Evolutionary conservation across 2,113 vertebrate genomes (phyloP).

Genomic region (Lathamus discolor): DNA sequence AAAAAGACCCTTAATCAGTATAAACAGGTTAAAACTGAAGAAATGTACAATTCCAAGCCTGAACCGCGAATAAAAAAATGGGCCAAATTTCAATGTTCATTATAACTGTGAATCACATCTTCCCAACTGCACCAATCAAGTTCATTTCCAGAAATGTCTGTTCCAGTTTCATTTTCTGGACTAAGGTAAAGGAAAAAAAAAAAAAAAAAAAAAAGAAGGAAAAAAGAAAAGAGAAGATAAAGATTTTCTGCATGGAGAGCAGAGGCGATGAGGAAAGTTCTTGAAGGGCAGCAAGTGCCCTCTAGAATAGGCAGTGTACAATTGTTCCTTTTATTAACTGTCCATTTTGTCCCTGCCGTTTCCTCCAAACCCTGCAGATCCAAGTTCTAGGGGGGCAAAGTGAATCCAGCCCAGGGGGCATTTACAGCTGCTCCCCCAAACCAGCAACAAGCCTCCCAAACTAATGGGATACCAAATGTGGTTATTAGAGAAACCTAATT

Average conservation of each 20-base stretch:
- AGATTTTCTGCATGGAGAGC: conserved; percentile 41
- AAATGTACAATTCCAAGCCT: not conserved
- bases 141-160: conserved; percentile 71
- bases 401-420: not conserved
- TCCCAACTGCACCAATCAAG: conserved; percentile 59
- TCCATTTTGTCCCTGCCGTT: conserved; percentile 61
- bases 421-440: not conserved
- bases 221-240: conserved; percentile 23
- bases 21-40: not conserved
- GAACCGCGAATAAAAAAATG: not conserved
- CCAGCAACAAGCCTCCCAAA: not conserved
- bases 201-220: not conserved
- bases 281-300: conserved; percentile 70
- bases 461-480: not conserved
- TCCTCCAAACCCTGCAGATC: conserved; percentile 23
- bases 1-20: not conserved
- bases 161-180: conserved; percentile 76
- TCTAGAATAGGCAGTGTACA: conserved; percentile 53
- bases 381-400: not conserved
- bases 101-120: conserved; percentile 51
- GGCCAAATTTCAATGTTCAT: conserved; percentile 50
- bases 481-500: not conserved
- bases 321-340: conserved; percentile 64
- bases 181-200: not conserved
- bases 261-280: conserved; percentile 62